phyloP scores from a whole-genome alignment of 2,888 invertebrate genomes.

The Labia minor region DNA sequence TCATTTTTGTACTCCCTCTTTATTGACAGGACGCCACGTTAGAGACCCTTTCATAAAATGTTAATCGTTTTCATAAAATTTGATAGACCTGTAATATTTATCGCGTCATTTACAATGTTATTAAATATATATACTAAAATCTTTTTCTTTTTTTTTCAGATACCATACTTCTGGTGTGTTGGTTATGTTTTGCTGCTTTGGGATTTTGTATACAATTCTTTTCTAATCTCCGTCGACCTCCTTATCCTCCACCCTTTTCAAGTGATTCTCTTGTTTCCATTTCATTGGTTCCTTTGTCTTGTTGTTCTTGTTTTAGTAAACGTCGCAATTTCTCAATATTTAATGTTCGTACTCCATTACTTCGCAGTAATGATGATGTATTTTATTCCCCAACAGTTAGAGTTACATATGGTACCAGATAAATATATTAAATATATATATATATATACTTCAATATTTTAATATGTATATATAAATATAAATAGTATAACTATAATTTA shows the following conservation, averaged over 20 bases:
- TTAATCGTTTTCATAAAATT: neutral
- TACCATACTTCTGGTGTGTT: constrained; percentile 21
- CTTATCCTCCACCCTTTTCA: constrained; percentile 21
- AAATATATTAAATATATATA: too few relatives aligned
- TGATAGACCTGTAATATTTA: neutral
- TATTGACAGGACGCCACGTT: too few relatives aligned
- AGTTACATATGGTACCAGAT: neutral
- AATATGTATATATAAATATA: too few relatives aligned
- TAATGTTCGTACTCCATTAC: neutral
- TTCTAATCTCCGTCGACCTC: constrained; percentile 18
- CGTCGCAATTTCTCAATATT: neutral
- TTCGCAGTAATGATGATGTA: too few relatives aligned
- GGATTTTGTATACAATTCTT: constrained; percentile 22
- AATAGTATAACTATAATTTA: too few relatives aligned
- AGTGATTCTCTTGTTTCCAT: neutral
- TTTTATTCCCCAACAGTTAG: neutral
- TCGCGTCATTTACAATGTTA: neutral
- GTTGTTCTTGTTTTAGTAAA: neutral
- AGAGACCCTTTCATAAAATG: neutral
- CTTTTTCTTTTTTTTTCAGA: constrained; percentile 24
- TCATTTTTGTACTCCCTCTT: too few relatives aligned
- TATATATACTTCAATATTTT: too few relatives aligned
- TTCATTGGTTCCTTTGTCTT: neutral
- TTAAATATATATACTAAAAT: neutral
- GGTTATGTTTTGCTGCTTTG: constrained; percentile 20